phyloP scores from a whole-genome alignment of 2,888 invertebrate genomes.

The Eupeodes latifasciatus region DNA sequence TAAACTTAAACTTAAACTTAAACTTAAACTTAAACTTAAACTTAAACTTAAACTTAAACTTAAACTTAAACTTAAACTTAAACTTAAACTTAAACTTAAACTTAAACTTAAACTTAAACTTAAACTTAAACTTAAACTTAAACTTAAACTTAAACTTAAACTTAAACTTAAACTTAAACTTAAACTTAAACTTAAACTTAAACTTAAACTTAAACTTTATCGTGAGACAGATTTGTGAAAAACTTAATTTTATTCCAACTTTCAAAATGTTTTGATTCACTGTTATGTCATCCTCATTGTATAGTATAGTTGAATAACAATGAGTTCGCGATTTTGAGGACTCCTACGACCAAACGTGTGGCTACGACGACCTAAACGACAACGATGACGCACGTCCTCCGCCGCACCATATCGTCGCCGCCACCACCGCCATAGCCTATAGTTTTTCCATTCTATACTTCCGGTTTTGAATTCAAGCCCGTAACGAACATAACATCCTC shows the following conservation, averaged over 20 bases:
- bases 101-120: too few relatives aligned
- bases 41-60: too few relatives aligned
- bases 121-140: too few relatives aligned
- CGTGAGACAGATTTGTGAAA: too few relatives aligned
- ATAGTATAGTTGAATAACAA: constrained; percentile 16
- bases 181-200: too few relatives aligned
- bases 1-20: too few relatives aligned
- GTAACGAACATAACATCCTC: constrained; percentile 72
- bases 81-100: too few relatives aligned
- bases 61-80: too few relatives aligned
- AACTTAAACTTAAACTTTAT: too few relatives aligned
- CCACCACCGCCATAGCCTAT: constrained; percentile 4
- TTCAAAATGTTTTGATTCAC: not conserved
- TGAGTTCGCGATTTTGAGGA: constrained; percentile 50
- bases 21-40: too few relatives aligned
- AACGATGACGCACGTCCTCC: constrained; percentile 19
- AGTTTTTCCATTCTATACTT: constrained; percentile 54
- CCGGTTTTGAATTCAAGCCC: constrained; percentile 72
- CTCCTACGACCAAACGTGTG: constrained; percentile 1
- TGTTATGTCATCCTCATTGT: not conserved
- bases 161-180: too few relatives aligned
- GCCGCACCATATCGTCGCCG: not conserved
- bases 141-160: too few relatives aligned
- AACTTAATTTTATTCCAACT: not conserved
- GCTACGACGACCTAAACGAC: constrained; percentile 8